phyloP scores from a whole-genome alignment of 2,888 invertebrate species.

The Masnerella sp. region DNA sequence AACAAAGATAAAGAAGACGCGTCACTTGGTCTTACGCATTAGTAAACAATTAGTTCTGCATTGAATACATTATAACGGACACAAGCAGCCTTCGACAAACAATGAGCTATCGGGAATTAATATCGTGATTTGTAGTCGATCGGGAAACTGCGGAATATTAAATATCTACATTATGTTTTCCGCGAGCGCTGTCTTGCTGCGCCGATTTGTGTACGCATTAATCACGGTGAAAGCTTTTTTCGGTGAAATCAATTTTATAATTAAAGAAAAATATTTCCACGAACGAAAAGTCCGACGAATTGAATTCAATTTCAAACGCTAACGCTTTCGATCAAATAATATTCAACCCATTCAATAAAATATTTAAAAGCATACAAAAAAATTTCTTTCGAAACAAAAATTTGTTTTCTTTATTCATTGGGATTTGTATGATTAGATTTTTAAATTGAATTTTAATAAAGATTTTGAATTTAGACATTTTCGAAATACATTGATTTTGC shows the following conservation, averaged over 20 bases:
- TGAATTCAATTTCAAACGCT: no score
- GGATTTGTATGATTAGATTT: no score
- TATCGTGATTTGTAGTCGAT: constrained; percentile 48
- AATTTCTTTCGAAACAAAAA: no score
- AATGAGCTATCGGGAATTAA: constrained; percentile 49
- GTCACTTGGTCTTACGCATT: constrained; percentile 33
- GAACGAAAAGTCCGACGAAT: no score
- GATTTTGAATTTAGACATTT: no score
- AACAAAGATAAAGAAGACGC: constrained; percentile 7
- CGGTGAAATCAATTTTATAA: neutral
- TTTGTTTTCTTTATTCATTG: no score
- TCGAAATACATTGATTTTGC: no score
- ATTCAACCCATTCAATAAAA: no score
- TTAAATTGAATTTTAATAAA: no score
- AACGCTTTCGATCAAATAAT: no score
- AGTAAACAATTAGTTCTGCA: constrained; percentile 43
- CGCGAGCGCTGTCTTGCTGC: constrained; percentile 3
- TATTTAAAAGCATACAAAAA: no score
- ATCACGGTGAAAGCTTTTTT: constrained; percentile 11
- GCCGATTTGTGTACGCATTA: constrained; percentile 4
- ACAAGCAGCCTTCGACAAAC: constrained; percentile 43
- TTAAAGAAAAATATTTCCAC: neutral
- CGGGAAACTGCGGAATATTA: constrained; percentile 33
- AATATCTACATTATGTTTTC: constrained; percentile 28
- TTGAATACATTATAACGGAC: constrained; percentile 41